These are phyloP conservation scores for Trilocha varians DNA, from an alignment of 2,888 invertebrate genomes.

Conservation along the genomic window DNA sequence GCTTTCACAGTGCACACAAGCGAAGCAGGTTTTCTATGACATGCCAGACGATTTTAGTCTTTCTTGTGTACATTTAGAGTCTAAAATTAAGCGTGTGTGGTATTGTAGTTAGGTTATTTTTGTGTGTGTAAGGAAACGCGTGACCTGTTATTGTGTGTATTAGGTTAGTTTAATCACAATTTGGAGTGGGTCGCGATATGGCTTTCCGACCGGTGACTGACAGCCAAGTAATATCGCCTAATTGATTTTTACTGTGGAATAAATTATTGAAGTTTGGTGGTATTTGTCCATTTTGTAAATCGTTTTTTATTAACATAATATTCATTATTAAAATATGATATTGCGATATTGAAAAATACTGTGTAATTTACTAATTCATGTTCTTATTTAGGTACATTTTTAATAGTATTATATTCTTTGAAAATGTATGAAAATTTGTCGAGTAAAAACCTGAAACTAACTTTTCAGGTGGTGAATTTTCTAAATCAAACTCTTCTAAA, in stretches of 20 bases:
- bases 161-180: conserved; percentile 73
- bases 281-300: too few relatives aligned
- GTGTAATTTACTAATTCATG: too few relatives aligned
- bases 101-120: not conserved
- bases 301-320: too few relatives aligned
- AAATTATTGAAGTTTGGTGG: not conserved
- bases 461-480: too few relatives aligned
- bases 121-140: conserved; percentile 33
- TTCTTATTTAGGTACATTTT: too few relatives aligned
- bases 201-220: conserved; percentile 53
- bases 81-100: conserved; percentile 12
- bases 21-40: conserved; percentile 34
- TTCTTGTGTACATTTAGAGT: not conserved
- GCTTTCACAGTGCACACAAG: conserved; percentile 69
- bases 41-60: conserved; percentile 17
- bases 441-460: too few relatives aligned
- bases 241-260: conserved; percentile 37
- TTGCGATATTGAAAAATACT: too few relatives aligned
- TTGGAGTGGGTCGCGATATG: conserved; percentile 68
- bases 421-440: too few relatives aligned
- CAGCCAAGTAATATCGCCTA: conserved; percentile 43
- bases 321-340: too few relatives aligned
- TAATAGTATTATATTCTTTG: too few relatives aligned
- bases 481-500: too few relatives aligned
- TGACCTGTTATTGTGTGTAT: conserved; percentile 73